A percentile compares a stretch with the other conserved stretches of the same genome.
Evolutionary conservation across 2,888 invertebrate species (phyloP).

Genomic region (Dione juno): DNA sequence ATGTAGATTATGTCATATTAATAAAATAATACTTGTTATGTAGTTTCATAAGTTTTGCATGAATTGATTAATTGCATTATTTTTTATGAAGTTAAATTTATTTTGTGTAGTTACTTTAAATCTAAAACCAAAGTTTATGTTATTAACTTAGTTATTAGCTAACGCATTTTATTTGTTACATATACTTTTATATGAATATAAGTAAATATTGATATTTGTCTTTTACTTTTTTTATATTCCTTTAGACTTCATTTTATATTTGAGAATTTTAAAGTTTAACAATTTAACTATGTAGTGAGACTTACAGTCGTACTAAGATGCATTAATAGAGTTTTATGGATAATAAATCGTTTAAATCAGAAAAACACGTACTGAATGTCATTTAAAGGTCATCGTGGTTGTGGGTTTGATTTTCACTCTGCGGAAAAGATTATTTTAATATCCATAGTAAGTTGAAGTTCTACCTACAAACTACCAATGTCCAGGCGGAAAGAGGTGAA

Average conservation of each 20-base stretch:
- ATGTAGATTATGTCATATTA: neutral
- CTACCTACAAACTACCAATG: too few species aligned
- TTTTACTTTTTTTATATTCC: neutral
- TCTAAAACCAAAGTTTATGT: constrained; percentile 18
- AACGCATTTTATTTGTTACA: constrained; percentile 13
- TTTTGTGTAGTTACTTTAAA: neutral
- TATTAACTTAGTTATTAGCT: neutral
- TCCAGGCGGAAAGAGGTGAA: too few species aligned
- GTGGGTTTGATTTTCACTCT: too few species aligned
- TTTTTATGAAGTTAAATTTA: neutral
- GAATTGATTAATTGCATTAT: neutral
- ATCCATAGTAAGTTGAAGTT: too few species aligned
- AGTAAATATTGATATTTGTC: neutral
- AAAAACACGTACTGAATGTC: too few species aligned
- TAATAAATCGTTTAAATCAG: neutral
- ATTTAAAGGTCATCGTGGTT: too few species aligned
- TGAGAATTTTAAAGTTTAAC: neutral
- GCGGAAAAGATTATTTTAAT: too few species aligned
- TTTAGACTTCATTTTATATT: neutral
- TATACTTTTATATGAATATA: constrained; percentile 2
- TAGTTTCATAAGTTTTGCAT: neutral
- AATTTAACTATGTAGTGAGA: neutral
- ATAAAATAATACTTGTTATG: neutral
- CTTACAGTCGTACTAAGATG: too few species aligned
- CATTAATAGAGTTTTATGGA: neutral